Evolutionary conservation across 2,888 invertebrate species (phyloP), one percentile per base, ranked within the genome.

Genomic region (Tortrix viridana): DNA sequence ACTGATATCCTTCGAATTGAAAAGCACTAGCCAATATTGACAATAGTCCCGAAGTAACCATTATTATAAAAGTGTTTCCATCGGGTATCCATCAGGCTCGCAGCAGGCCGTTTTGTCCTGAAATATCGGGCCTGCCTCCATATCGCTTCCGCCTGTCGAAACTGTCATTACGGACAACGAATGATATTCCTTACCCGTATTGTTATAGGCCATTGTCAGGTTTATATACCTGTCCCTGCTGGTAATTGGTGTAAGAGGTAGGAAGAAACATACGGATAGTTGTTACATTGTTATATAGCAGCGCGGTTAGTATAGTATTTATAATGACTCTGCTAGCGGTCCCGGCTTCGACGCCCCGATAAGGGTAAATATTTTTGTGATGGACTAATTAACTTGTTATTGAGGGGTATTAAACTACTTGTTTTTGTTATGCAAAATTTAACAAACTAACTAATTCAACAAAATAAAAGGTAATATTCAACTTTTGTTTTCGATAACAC

Each of bases 31-130:
- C 32, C 5, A 41, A 18, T 19, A 56, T 41, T 46, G 20, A n/a
- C 57, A 63, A 52, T 57, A 46, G 57, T 48, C 43, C 43, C 38
- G 37, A 47, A 32, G 53, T 52, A 63, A 63, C 50, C 49, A 52
- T 63, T 63, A 68, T 68, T 66, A 69, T 63, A 37, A 67, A 60
- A 68, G 69, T 67, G 69, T 67, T 54, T 66, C 65, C 60, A 53
- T 50, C 69, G 32, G 32, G 57, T 71, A 77, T 82, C 81, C 78
- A 86, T 87, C 87, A 84, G 66, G 70, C 70, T 79, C 89, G 58
- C 89, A 86, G 89, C 88, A 79, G 88, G 89, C 77, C 74, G 83
- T 81, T 81, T 83, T 82, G 86, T 84, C 74, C 73, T 83, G 80
- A 85, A 83, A 84, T 85, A 87, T 84, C 82, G 82, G 84, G 83